Conservation (phyloP, 2,888 invertebrate species). For the Hydrotaea diabolus region DNA sequence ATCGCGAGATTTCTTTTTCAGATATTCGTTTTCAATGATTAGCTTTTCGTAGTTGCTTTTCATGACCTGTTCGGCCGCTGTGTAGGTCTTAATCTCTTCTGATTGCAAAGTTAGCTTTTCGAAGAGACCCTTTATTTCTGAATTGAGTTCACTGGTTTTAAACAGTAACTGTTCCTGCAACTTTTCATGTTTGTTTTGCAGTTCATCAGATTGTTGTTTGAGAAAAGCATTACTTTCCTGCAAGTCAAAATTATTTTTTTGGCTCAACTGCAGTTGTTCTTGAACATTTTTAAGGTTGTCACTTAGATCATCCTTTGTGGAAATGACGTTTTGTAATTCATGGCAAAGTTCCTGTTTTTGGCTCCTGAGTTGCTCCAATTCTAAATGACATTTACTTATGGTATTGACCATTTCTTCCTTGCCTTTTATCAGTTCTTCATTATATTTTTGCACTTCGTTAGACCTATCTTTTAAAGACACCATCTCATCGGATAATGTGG, state of each 20-base stretch:
- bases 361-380: constrained; percentile 46
- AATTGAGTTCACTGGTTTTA: constrained; percentile 52
- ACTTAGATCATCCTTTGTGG: constrained; percentile 36
- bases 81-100: constrained; percentile 44
- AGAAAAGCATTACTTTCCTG: constrained; percentile 27
- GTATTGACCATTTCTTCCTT: constrained; percentile 28
- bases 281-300: constrained; percentile 41
- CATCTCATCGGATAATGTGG: constrained; percentile 51
- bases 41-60: constrained; percentile 68
- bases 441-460: constrained; percentile 50
- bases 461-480: constrained; percentile 50
- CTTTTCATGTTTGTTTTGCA: constrained; percentile 29
- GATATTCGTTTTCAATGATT: constrained; percentile 63
- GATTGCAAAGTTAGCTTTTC: constrained; percentile 44
- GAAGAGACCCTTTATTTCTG: constrained; percentile 54
- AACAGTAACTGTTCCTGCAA: constrained; percentile 31
- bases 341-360: constrained; percentile 59
- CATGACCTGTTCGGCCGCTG: constrained; percentile 56
- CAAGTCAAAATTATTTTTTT: constrained; percentile 31
- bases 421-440: constrained; percentile 53
- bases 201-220: constrained; percentile 4
- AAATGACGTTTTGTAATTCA: constrained; percentile 56
- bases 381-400: constrained; percentile 39
- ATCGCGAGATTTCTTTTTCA: constrained; percentile 58
- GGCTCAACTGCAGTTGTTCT: constrained; percentile 27